Conservation (phyloP, 1,140 invertebrate species). For the Pseudomyrmex pallidus region DNA sequence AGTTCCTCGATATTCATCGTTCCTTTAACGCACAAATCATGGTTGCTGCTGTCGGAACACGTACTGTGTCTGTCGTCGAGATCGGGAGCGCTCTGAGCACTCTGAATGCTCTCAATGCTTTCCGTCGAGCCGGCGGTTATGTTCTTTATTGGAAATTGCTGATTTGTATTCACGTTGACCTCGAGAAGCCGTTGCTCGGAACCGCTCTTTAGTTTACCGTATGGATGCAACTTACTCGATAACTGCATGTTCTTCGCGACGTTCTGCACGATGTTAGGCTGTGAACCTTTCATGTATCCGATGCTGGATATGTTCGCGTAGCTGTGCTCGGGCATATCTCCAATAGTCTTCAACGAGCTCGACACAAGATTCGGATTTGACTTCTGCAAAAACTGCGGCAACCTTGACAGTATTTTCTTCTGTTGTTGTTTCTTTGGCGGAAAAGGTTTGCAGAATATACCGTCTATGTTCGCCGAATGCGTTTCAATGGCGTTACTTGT, state of each 20-base stretch:
- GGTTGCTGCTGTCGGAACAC: slow-evolving; percentile 81
- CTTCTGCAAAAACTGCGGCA: slow-evolving; percentile 82
- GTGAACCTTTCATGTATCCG: slow-evolving; percentile 77
- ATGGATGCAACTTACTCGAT: slow-evolving; percentile 62
- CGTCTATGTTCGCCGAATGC: slow-evolving; percentile 29
- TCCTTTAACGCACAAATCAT: slow-evolving; percentile 77
- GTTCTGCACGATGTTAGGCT: slow-evolving; percentile 75
- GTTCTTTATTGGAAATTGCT: slow-evolving; percentile 40
- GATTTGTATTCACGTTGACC: slow-evolving; percentile 57
- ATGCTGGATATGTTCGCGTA: slow-evolving; percentile 53
- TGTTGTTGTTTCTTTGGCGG: slow-evolving; percentile 55
- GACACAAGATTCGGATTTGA: slow-evolving; percentile 83
- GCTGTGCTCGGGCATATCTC: slow-evolving; percentile 1
- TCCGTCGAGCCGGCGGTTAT: slow-evolving; percentile 80
- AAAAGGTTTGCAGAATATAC: slow-evolving; percentile 68
- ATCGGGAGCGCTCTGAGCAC: slow-evolving; percentile 82
- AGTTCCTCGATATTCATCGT: slow-evolving; percentile 77
- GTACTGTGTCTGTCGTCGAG: slow-evolving; percentile 75
- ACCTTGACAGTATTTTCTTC: slow-evolving; percentile 75
- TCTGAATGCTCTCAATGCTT: slow-evolving; percentile 82
- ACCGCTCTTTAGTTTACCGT: slow-evolving; percentile 75
- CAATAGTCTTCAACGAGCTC: slow-evolving; percentile 68
- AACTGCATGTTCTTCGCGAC: slow-evolving; percentile 59
- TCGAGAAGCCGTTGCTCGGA: slow-evolving; percentile 78
- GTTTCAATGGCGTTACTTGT: slow-evolving; percentile 39